Conservation (phyloP, 2,888 invertebrate species). For the Mythimna lalbum region DNA sequence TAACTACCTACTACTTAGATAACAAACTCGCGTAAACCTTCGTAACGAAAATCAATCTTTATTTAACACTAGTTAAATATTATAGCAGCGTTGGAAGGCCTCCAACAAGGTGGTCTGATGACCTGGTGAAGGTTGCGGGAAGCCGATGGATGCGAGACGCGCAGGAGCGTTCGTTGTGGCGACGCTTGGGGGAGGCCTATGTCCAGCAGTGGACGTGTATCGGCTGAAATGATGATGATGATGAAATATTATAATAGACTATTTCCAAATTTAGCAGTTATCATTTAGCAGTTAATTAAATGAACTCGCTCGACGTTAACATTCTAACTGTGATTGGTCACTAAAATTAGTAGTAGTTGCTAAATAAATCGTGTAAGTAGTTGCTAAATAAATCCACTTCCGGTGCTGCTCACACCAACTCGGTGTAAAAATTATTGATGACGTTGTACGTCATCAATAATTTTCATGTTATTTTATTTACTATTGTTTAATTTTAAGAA, state of each 20-base stretch:
- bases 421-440: no score
- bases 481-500: conserved; percentile 11
- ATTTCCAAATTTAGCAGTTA: background rate
- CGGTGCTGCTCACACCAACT: conserved; percentile 3
- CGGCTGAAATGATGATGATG: no score
- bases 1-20: no score
- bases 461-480: conserved; percentile 15
- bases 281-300: conserved; percentile 7
- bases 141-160: no score
- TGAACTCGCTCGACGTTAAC: conserved; percentile 3
- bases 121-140: no score
- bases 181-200: no score
- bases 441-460: conserved; percentile 10
- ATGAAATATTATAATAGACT: background rate
- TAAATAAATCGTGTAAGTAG: conserved; percentile 6
- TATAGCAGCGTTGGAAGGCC: no score
- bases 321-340: conserved; percentile 7
- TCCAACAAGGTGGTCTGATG: no score
- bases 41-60: conserved; percentile 7
- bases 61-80: conserved; percentile 7
- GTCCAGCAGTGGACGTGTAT: no score
- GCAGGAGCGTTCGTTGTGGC: no score
- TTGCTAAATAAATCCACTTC: conserved; percentile 10
- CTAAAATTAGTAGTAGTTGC: conserved; percentile 13
- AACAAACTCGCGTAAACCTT: background rate